Evolutionary conservation across 2,113 vertebrate species (phyloP).

Genomic region (Amphilophus citrinellus): DNA sequence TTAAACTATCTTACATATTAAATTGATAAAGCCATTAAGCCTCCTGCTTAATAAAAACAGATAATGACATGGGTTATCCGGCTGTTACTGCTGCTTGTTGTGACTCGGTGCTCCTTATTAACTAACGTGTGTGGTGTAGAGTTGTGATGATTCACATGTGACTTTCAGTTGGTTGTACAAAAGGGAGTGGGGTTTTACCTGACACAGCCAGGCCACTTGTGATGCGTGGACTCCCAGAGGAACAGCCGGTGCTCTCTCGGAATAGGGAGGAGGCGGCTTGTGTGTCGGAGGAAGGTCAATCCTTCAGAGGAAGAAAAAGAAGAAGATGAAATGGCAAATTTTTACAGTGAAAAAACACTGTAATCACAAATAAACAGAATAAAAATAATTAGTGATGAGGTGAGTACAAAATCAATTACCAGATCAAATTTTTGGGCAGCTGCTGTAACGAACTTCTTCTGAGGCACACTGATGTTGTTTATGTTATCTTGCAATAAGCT

Average conservation of each 20-base stretch:
- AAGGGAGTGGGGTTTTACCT: slow-evolving; percentile 66
- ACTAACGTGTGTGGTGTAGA: background rate
- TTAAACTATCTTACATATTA: slow-evolving; percentile 34
- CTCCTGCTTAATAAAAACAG: slow-evolving; percentile 1
- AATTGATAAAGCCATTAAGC: slow-evolving; percentile 34
- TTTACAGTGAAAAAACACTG: background rate
- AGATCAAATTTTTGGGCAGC: slow-evolving; percentile 12
- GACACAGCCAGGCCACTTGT: slow-evolving; percentile 80
- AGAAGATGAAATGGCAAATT: background rate
- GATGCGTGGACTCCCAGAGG: slow-evolving; percentile 76
- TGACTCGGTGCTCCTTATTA: slow-evolving; percentile 19
- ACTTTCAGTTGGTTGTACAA: background rate
- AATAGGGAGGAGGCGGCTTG: slow-evolving; percentile 83
- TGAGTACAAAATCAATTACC: slow-evolving; percentile 7
- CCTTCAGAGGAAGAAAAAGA: slow-evolving; percentile 58
- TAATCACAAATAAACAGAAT: background rate
- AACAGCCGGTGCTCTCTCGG: slow-evolving; percentile 71
- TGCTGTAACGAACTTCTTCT: background rate
- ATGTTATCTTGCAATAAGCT: background rate
- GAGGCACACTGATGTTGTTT: slow-evolving; percentile 12
- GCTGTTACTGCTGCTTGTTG: slow-evolving; percentile 11
- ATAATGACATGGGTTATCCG: background rate
- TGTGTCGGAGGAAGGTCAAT: slow-evolving; percentile 86
- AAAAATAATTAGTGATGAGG: background rate
- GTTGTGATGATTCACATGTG: slow-evolving; percentile 22